These are phyloP conservation scores for Mesodorylaimus sp. DNA, from an alignment of 2,888 invertebrate genomes.

Conservation along the genomic window DNA sequence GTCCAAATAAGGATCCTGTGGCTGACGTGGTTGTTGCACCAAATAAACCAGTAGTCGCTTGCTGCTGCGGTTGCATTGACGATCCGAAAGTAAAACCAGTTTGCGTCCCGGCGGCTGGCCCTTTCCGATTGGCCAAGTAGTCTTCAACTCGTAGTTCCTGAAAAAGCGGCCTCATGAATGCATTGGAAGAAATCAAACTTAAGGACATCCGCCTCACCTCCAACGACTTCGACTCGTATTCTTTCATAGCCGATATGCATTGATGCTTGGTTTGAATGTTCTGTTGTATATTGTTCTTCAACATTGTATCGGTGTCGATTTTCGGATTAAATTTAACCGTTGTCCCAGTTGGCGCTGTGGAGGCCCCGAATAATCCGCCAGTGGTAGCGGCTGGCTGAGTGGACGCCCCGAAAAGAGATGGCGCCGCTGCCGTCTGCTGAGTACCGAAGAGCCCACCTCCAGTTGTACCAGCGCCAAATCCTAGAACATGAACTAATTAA, in stretches of 20 bases:
- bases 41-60: slow-evolving; percentile 13
- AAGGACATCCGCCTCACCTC: slow-evolving; percentile 38
- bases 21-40: slow-evolving; percentile 7
- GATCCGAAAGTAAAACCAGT: background rate
- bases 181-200: background rate
- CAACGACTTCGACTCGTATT: slow-evolving; percentile 78
- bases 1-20: background rate
- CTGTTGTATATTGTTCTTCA: slow-evolving; percentile 58
- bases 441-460: no score
- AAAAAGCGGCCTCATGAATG: slow-evolving; percentile 9
- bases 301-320: slow-evolving; percentile 50
- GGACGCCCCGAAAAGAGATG: background rate
- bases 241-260: slow-evolving; percentile 96
- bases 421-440: background rate
- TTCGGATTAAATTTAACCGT: background rate
- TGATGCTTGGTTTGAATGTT: slow-evolving; percentile 80
- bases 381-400: background rate
- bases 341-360: background rate
- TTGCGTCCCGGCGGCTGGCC: slow-evolving; percentile 27
- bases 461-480: no score
- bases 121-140: slow-evolving; percentile 72
- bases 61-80: background rate
- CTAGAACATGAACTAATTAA: no score
- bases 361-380: background rate
- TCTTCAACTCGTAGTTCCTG: slow-evolving; percentile 75